Base-by-base conservation (phyloP, 2,113 vertebrate genomes). In the Prolemur simus region DNA sequence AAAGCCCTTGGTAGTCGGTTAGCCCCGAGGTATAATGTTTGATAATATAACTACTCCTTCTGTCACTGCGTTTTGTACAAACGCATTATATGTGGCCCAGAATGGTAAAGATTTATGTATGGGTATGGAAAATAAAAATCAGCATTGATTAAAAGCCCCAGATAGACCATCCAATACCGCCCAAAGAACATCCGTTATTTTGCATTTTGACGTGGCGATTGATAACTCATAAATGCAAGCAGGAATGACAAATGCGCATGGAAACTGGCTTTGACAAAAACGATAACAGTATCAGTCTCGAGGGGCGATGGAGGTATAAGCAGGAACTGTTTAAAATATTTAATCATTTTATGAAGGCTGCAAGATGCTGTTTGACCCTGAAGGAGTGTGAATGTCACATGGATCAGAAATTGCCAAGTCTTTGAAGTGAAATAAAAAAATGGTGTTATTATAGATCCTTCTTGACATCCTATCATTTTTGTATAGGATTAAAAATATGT, bases 191-290 rank as follows among this genome's bases (percentile, higher is more conserved):
- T 99, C 99, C 99, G 99, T 99, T 99, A 99, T 99, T 99, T 99
- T 99, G 99, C 99, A 99, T 99, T 99, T 99, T 99, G 99, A 99
- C 99, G 98, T 98, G 98, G 99, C 99, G 99, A 99, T 99, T 99
- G 99, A 99, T 99, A 99, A 99, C 99, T 99, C 99, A 99, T 99
- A 99, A 99, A 99, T 99, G 99, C 99, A 98, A 99, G 98, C 98
- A 98, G 98, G 99, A 99, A 99, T 99, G 99, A 99, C 99, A 99
- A 99, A 99, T 99, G 99, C 98, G 98, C 99, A 99, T 99, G 99
- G 99, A 99, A 99, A 99, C 99, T 99, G 99, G 99, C 99, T 99
- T 99, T 99, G 99, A 99, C 99, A 99, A 99, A 99, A 99, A 99
- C 99, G 99, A 99, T 99, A 99, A 99, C 99, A 98, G 99, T 99